Conservation (phyloP, 2,113 vertebrate species). For the Raja brachyura region DNA sequence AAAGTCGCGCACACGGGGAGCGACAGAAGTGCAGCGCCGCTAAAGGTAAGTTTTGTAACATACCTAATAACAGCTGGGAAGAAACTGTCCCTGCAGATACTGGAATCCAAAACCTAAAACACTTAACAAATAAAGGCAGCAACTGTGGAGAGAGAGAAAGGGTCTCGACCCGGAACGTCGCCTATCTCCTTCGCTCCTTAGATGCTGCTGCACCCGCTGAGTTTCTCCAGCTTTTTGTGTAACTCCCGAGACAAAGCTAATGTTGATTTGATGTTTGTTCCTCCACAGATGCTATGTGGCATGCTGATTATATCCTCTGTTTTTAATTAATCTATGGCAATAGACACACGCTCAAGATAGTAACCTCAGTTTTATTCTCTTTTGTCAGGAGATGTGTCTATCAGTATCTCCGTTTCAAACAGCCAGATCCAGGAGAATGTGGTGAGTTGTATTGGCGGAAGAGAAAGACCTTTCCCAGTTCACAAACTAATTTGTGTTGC, state of each 20-base stretch:
- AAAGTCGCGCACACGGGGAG: too few relatives aligned
- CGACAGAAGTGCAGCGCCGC: too few relatives aligned
- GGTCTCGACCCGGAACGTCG: too few relatives aligned
- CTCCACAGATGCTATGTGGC: neutral
- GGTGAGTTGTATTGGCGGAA: slow-evolving; percentile 60
- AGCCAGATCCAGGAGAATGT: slow-evolving; percentile 95
- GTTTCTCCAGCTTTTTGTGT: too few relatives aligned
- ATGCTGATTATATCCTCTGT: neutral
- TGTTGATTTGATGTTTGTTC: neutral
- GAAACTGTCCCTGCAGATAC: neutral
- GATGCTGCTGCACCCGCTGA: too few relatives aligned
- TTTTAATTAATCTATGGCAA: neutral
- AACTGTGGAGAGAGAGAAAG: neutral
- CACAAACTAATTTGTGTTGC: neutral
- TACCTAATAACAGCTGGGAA: neutral
- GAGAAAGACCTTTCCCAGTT: neutral
- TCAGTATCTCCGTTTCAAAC: slow-evolving; percentile 96
- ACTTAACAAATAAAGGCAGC: too few relatives aligned
- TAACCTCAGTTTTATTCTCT: slow-evolving; percentile 48
- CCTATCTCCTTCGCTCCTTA: too few relatives aligned
- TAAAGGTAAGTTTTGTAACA: too few relatives aligned
- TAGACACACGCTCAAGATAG: slow-evolving; percentile 20
- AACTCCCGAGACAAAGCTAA: neutral
- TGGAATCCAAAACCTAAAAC: neutral
- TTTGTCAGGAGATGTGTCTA: slow-evolving; percentile 77